Evolutionary conservation across 1,140 invertebrate species (phyloP), one percentile per base, ranked within the genome.

Genomic region (Anagrus nilaparvatae): DNA sequence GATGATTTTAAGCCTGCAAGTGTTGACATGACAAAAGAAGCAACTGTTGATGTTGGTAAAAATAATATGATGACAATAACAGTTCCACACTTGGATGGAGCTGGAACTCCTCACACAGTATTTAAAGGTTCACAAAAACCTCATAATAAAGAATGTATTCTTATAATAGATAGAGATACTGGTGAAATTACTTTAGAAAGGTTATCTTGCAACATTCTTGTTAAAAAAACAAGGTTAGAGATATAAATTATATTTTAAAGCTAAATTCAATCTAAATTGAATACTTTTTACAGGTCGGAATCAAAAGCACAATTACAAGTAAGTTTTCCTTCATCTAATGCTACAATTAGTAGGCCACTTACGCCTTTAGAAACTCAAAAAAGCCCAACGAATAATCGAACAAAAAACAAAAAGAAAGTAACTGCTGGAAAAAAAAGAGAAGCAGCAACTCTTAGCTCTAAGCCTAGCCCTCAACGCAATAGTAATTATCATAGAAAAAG

Each of bases 1-100:
- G 88, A 90, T 86, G 92, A 97, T 70, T 97, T 97, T 62, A 96
- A 96, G 65, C 92, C 93, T 56, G 92, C 92, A 3, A 95, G 90
- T 57, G 87, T 96, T 27, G 92, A 96, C 67, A 79, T 84, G 12
- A 85, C 79, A 44, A 88, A 95, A 71, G 82, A 85, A 67, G 89
- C 90, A 16, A 82, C 74, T 16, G 78, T 97, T 18, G 87, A 94
- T 61, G 82, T 96, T 37, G 87, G 84, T 36, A 74, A 77, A 43
- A 88, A 84, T 57, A 82, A 92, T 67, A 87, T 89, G 69, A 80
- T 87, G 55, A 92, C 88, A 40, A 88, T 97, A 14, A 91, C 87
- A 44, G 86, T 95, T 46, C 91, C 91, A 49, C 87, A 96, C 77
- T 78, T 92, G 59, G 82, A 91, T 71, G 86, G 87, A 44, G 82